These are phyloP conservation scores for Fregata magnificens DNA, from an alignment of 2,113 vertebrate genomes.

Conservation along the genomic window DNA sequence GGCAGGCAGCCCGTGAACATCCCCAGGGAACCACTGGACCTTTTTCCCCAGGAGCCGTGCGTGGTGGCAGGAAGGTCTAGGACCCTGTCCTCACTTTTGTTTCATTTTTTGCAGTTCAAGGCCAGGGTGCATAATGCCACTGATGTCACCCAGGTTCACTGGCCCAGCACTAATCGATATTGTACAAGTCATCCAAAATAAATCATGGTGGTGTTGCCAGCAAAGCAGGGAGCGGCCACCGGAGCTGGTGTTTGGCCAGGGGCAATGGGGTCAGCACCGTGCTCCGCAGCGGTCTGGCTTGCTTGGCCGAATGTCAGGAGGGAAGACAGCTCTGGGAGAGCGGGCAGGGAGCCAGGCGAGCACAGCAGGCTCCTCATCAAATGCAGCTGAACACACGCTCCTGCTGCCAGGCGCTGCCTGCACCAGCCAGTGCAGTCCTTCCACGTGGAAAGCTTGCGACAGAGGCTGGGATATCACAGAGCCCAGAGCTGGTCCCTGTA, in stretches of 20 bases:
- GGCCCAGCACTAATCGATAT: neutral
- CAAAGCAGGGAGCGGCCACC: fast-evolving
- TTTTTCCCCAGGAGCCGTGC: neutral
- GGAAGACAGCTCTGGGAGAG: neutral
- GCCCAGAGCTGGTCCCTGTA: fast-evolving
- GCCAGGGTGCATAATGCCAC: neutral
- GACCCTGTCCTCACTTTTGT: fast-evolving
- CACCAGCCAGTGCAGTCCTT: neutral
- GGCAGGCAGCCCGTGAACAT: neutral
- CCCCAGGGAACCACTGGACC: neutral
- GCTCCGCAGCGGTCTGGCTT: neutral
- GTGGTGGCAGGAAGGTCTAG: neutral
- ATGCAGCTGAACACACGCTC: fast-evolving
- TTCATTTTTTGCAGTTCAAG: neutral
- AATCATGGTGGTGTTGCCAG: neutral
- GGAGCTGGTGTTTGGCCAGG: neutral
- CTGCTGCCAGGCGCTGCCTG: too few relatives aligned
- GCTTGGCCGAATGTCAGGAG: neutral
- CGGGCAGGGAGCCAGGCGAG: neutral
- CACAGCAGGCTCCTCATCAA: fast-evolving
- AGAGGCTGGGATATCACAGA: neutral
- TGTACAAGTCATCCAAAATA: neutral
- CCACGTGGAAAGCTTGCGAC: fast-evolving
- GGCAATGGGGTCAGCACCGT: neutral
- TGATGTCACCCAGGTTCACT: neutral